Base-by-base conservation (phyloP, 2,113 vertebrate species). In the Pithys albifrons region DNA sequence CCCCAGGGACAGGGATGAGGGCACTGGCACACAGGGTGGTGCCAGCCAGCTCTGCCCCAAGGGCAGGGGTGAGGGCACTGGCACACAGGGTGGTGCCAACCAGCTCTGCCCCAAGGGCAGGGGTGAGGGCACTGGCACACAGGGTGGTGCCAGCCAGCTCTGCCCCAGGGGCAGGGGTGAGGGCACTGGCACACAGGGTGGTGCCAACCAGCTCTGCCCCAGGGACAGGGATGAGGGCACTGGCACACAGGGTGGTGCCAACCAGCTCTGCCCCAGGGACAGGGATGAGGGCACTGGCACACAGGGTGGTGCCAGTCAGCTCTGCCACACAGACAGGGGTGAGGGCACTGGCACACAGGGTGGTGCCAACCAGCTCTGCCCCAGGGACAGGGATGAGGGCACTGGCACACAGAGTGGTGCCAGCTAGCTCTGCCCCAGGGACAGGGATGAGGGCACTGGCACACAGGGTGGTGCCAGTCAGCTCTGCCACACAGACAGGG, bases 321-420 rank as follows among this genome's bases (percentile, higher is more conserved):
- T 2, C 52, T 31, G 39, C 28, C 39, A 37, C 24, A n/a, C 23
- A 16, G 39, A 48, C n/a, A 10, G 25, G 48, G 48, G 25, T 14
- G 39, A n/a, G n/a, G 17, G 49, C 35, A 12, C 24, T 0, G 5
- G 22, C 48, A 41, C 29, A 2, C 0, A 41, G 41, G 1, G 27
- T 12, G 23, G 7, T 45, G 37, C 24, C n/a, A 55, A 29, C 33
- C 51, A 78, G 16, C 1, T 2, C 52, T 29, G 39, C 33, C 46
- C 45, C 24, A n/a, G 28, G 19, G 39, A 54, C n/a, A 10, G 25
- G 48, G 48, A 31, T 41, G 41, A 41, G 41, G 17, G 49, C 35
- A 12, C 24, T 0, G 5, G 22, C 48, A 41, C 29, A 2, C 0
- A 43, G 41, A 1, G 27, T 13, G 23, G 7, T 45, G 37, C 24